Evolutionary conservation across 2,888 invertebrate genomes (phyloP).

Genomic region (Rhogogaster chlorosoma): DNA sequence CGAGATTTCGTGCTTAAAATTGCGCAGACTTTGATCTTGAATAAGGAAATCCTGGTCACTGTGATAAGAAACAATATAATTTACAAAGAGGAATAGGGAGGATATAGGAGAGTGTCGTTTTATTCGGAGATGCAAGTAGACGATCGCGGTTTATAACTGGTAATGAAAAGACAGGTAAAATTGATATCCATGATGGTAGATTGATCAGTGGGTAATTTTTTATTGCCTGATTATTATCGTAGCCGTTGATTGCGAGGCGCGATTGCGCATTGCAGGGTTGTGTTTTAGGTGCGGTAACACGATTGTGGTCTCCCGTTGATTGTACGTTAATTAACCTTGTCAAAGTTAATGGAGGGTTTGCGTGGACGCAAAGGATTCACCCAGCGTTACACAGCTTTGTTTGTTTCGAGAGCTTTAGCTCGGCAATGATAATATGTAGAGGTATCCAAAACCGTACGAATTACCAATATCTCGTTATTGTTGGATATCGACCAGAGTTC

Average conservation of each 20-base stretch:
- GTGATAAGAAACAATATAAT: neutral
- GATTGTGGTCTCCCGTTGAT: slow-evolving; percentile 51
- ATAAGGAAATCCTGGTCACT: neutral
- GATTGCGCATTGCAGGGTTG: slow-evolving; percentile 50
- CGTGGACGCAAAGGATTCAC: slow-evolving; percentile 47
- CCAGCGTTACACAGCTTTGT: slow-evolving; percentile 35
- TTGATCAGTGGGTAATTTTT: neutral
- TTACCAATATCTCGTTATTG: neutral
- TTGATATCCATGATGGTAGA: neutral
- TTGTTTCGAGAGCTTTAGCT: slow-evolving; percentile 2
- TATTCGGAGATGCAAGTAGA: too few species aligned
- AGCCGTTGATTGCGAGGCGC: slow-evolving; percentile 33
- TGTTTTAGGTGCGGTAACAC: slow-evolving; percentile 50
- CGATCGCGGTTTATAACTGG: too few species aligned
- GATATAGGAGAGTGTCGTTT: neutral
- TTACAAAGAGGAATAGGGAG: neutral
- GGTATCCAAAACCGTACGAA: neutral
- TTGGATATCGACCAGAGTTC: neutral
- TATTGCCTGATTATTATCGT: neutral
- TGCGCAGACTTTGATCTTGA: neutral
- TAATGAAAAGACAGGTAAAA: neutral
- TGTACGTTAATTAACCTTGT: slow-evolving; percentile 52
- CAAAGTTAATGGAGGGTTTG: slow-evolving; percentile 51
- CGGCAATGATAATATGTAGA: neutral
- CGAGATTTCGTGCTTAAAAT: neutral